A percentile compares a stretch with the other conserved stretches of the same genome.
Conservation (phyloP, 1,140 invertebrate species). For the Caerostris extrusa region DNA sequence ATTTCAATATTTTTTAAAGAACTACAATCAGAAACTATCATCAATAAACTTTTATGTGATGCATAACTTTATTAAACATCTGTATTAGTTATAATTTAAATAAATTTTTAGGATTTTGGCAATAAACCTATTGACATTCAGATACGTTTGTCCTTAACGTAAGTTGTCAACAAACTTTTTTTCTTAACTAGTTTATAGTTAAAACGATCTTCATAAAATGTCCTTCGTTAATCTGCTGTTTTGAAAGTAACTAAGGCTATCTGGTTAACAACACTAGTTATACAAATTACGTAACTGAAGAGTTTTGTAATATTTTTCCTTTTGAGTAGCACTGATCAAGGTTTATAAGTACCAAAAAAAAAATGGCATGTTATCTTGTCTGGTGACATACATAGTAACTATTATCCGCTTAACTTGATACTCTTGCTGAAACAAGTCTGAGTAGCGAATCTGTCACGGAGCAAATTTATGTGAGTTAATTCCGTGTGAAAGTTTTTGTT, state of each 20-base stretch:
- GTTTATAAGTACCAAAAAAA: not conserved
- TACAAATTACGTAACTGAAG: not conserved
- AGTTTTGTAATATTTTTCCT: conserved; percentile 4
- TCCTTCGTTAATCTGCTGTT: not conserved
- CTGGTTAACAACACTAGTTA: not conserved
- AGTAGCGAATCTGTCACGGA: not conserved
- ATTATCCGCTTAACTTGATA: not conserved
- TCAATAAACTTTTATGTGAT: too few species aligned
- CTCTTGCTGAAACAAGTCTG: not conserved
- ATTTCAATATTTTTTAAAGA: too few species aligned
- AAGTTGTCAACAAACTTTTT: too few species aligned
- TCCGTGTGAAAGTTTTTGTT: not conserved
- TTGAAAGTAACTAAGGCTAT: not conserved
- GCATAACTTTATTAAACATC: too few species aligned
- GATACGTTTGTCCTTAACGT: too few species aligned
- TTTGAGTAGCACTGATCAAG: conserved; percentile 11
- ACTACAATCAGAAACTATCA: too few species aligned
- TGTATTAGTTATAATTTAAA: too few species aligned
- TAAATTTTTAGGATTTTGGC: too few species aligned
- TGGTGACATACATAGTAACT: conserved; percentile 27
- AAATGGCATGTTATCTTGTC: not conserved
- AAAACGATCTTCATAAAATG: not conserved
- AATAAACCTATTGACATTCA: too few species aligned
- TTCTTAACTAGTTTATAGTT: not conserved
- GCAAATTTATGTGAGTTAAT: not conserved